Evolutionary conservation across 2,888 invertebrate genomes (phyloP).

Genomic region (Hybos culiciformis): DNA sequence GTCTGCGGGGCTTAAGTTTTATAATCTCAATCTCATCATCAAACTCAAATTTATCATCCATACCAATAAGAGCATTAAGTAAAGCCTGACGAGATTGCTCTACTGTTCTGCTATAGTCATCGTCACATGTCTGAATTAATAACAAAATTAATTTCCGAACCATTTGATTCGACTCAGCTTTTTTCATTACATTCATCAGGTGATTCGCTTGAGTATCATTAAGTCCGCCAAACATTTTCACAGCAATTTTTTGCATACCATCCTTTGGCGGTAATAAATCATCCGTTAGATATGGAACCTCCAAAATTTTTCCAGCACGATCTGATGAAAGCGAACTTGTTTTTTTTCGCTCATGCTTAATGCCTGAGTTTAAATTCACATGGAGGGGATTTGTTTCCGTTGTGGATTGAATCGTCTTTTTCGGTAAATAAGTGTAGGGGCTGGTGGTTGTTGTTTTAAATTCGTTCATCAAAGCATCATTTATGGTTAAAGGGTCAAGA

Average conservation of each 20-base stretch:
- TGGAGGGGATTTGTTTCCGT: slow-evolving; percentile 19
- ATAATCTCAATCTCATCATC: slow-evolving; percentile 18
- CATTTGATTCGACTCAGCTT: slow-evolving; percentile 62
- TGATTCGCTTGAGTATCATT: slow-evolving; percentile 62
- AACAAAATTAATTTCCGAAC: slow-evolving; percentile 59
- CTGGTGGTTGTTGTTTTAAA: slow-evolving; percentile 24
- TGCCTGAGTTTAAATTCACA: slow-evolving; percentile 24
- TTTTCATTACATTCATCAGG: slow-evolving; percentile 67
- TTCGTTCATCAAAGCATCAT: slow-evolving; percentile 46
- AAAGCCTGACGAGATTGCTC: slow-evolving; percentile 56
- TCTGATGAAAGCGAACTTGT: too few relatives aligned
- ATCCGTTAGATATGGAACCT: slow-evolving; percentile 38
- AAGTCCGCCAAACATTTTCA: slow-evolving; percentile 60
- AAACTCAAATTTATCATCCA: slow-evolving; percentile 36
- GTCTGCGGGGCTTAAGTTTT: slow-evolving; percentile 12
- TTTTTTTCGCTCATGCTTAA: background rate
- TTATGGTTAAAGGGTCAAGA: slow-evolving; percentile 57
- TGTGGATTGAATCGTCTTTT: slow-evolving; percentile 19
- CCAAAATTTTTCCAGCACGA: too few relatives aligned
- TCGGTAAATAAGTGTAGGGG: slow-evolving; percentile 32
- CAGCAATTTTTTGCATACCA: slow-evolving; percentile 53
- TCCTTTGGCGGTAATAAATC: slow-evolving; percentile 43
- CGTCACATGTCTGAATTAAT: slow-evolving; percentile 64
- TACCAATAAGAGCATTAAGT: slow-evolving; percentile 52
- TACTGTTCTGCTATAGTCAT: slow-evolving; percentile 53